These are phyloP conservation scores for Drosophila elegans DNA, from an alignment of 1,140 invertebrate species.

Conservation along the genomic window DNA sequence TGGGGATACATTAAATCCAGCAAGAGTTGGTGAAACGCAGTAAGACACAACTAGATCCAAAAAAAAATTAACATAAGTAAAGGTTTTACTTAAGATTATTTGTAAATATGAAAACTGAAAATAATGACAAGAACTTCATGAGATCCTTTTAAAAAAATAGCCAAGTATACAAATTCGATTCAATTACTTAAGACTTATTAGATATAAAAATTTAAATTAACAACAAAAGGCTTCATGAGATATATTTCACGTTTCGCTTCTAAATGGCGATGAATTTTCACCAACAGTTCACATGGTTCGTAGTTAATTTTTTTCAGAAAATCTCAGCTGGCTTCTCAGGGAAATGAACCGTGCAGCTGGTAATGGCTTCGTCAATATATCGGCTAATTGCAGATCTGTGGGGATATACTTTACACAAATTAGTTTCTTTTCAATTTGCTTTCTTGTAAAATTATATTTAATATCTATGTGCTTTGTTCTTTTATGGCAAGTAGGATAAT, in stretches of 20 bases:
- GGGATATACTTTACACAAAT: slow-evolving; percentile 19
- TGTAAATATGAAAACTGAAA: too few species aligned
- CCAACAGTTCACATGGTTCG: slow-evolving; percentile 4
- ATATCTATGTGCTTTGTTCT: slow-evolving; percentile 25
- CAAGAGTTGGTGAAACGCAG: slow-evolving; percentile 1
- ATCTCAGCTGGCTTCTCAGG: too few species aligned
- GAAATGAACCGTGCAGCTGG: slow-evolving; percentile 3
- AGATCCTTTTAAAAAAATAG: too few species aligned
- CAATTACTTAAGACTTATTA: too few species aligned
- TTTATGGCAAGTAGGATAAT: slow-evolving; percentile 27
- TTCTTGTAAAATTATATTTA: slow-evolving; percentile 19
- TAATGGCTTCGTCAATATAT: slow-evolving; percentile 22
- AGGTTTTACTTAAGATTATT: too few species aligned
- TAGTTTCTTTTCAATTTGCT: slow-evolving; percentile 29
- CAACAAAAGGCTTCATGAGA: neutral
- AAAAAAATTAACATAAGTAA: too few species aligned
- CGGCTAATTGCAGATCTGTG: slow-evolving; percentile 18
- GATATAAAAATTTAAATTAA: too few species aligned
- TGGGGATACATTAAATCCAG: slow-evolving; percentile 1
- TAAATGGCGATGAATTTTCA: neutral
- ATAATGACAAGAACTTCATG: too few species aligned
- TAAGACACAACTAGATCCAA: too few species aligned
- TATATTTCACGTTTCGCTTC: slow-evolving; percentile 2
- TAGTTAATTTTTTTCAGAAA: neutral
- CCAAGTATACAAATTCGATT: too few species aligned